These are phyloP conservation scores for Sebastes elongatus DNA, from an alignment of 2,797 vertebrate genomes.

Conservation along the genomic window DNA sequence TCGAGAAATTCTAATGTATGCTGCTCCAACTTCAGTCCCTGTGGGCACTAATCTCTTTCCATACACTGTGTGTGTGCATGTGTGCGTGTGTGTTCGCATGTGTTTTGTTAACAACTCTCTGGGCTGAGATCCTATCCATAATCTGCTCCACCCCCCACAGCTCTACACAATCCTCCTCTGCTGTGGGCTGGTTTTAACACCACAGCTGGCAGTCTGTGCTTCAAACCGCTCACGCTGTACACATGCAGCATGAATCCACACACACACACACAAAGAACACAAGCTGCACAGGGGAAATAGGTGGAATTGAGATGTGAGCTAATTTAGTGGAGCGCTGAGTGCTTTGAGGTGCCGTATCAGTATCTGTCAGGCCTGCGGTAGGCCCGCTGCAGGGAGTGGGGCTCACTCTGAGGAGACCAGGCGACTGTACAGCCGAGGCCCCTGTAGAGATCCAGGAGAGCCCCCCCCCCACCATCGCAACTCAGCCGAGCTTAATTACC, in stretches of 20 bases:
- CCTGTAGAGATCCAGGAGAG: constrained; percentile 42
- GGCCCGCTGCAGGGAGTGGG: constrained; percentile 56
- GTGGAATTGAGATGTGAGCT: constrained; percentile 58
- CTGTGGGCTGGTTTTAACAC: constrained; percentile 60
- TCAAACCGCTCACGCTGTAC: constrained; percentile 36
- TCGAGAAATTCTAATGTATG: constrained; percentile 21
- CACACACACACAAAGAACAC: constrained; percentile 9
- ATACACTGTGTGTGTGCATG: neutral
- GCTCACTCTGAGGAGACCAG: constrained; percentile 35
- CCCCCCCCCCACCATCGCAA: constrained; percentile 9
- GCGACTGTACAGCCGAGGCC: constrained; percentile 28
- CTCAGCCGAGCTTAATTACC: constrained; percentile 60
- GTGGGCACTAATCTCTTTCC: constrained; percentile 35
- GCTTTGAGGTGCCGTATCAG: constrained; percentile 67
- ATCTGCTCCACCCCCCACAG: constrained; percentile 54
- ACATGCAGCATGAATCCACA: constrained; percentile 6
- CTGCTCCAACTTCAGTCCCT: constrained; percentile 23
- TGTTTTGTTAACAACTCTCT: constrained; percentile 63
- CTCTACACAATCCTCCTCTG: constrained; percentile 47
- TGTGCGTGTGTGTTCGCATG: constrained; percentile 2
- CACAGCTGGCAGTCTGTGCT: constrained; percentile 47
- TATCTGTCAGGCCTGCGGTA: constrained; percentile 53
- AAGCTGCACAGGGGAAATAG: constrained; percentile 33
- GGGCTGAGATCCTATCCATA: constrained; percentile 56
- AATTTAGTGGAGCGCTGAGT: constrained; percentile 46